Conservation (phyloP, 2,888 invertebrate species). For the Noctua janthe region DNA sequence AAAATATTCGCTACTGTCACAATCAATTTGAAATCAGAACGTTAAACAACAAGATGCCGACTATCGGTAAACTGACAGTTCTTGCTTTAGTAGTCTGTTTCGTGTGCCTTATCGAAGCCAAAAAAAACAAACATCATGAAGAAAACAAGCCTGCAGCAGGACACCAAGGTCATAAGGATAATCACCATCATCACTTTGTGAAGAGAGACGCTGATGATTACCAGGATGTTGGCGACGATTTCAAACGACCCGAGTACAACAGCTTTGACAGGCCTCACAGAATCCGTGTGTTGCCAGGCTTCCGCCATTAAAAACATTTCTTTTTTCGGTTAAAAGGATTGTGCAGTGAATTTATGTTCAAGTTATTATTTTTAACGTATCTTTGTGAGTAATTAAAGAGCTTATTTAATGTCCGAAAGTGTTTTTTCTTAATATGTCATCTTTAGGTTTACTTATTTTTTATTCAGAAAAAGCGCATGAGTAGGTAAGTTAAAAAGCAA, state of each 20-base stretch:
- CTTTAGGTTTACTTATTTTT: neutral
- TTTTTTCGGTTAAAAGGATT: constrained; percentile 33
- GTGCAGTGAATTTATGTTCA: constrained; percentile 38
- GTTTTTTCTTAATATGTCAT: neutral
- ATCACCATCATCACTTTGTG: constrained; percentile 71
- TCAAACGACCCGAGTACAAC: constrained; percentile 57
- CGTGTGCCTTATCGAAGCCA: constrained; percentile 67
- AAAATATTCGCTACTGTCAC: neutral
- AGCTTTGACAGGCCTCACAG: constrained; percentile 78
- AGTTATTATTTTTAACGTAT: constrained; percentile 9
- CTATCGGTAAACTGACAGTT: constrained; percentile 70
- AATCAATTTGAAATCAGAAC: constrained; percentile 46
- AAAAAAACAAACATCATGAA: constrained; percentile 26
- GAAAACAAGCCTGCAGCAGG: constrained; percentile 24
- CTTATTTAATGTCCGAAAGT: constrained; percentile 8
- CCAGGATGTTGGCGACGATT: constrained; percentile 70
- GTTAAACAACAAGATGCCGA: constrained; percentile 72
- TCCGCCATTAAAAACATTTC: constrained; percentile 72
- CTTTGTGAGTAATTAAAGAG: constrained; percentile 41
- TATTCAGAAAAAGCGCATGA: neutral
- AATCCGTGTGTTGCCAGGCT: constrained; percentile 81
- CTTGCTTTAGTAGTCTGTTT: constrained; percentile 72
- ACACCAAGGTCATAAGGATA: constrained; percentile 24
- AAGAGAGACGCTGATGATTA: constrained; percentile 79
- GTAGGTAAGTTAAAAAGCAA: neutral